A percentile compares a stretch with the other conserved stretches of the same genome.
Conservation (phyloP, 2,797 vertebrate genomes). For the Anabas testudineus region DNA sequence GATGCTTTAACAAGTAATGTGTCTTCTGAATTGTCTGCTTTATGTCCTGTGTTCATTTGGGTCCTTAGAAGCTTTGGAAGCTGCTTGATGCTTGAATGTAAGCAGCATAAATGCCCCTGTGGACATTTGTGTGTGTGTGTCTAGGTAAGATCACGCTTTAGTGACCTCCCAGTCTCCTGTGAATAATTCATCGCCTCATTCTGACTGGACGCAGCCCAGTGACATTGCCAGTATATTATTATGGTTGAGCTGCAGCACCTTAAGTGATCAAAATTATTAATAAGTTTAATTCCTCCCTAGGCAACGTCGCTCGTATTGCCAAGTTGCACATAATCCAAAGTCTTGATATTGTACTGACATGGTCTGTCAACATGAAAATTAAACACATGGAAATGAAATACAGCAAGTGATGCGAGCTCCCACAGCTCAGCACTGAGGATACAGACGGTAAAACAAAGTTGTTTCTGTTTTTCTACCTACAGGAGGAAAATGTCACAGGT, state of each 20-base stretch:
- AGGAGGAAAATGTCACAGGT: too few species aligned
- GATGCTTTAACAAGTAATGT: too few species aligned
- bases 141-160: conserved; percentile 64
- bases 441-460: not conserved
- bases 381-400: not conserved
- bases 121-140: conserved; percentile 10
- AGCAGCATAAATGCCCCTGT: conserved; percentile 15
- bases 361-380: conserved; percentile 2
- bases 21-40: too few species aligned
- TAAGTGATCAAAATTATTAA: conserved; percentile 54
- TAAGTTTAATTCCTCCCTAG: conserved; percentile 35
- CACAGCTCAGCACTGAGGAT: conserved; percentile 6
- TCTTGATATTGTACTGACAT: conserved; percentile 15
- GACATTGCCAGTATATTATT: conserved; percentile 53
- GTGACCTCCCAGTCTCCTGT: conserved; percentile 69
- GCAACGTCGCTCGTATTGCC: conserved; percentile 3
- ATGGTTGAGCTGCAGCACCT: conserved; percentile 34
- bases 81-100: conserved; percentile 22
- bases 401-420: conserved; percentile 1
- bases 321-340: conserved; percentile 7
- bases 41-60: not conserved
- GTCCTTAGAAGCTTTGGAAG: conserved; percentile 18
- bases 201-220: conserved; percentile 67
- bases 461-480: conserved; percentile 4
- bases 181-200: conserved; percentile 79